A percentile compares a stretch with the other conserved stretches of the same genome.
phyloP scores from a whole-genome alignment of 2,113 vertebrate species.

The Scopus umbretta region DNA sequence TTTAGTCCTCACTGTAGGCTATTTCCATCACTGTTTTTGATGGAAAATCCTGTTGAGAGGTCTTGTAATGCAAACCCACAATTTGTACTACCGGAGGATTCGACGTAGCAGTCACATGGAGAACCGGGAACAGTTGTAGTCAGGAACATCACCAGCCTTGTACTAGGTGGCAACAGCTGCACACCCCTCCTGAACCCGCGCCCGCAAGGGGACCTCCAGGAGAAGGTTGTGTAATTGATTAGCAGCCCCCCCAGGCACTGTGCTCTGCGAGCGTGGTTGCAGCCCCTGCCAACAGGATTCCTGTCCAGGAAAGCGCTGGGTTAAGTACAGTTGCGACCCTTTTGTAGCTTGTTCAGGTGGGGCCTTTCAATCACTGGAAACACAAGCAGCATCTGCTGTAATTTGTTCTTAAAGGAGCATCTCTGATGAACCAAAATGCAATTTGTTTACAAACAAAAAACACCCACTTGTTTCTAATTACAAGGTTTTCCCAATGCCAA shows the following conservation, averaged over 20 bases:
- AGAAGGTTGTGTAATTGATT: neutral
- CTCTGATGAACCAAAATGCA: slow-evolving; percentile 37
- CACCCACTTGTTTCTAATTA: slow-evolving; percentile 29
- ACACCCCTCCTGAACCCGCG: neutral
- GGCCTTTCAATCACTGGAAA: slow-evolving; percentile 17
- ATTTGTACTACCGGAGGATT: neutral
- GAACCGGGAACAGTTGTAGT: neutral
- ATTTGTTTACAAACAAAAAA: slow-evolving; percentile 58
- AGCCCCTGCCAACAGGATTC: neutral
- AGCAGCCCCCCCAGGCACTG: neutral
- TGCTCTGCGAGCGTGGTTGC: neutral
- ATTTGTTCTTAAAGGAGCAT: slow-evolving; percentile 46
- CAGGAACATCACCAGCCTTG: neutral
- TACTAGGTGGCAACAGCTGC: neutral
- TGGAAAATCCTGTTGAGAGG: neutral
- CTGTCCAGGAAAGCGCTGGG: neutral
- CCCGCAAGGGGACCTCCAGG: neutral
- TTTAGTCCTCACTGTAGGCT: neutral
- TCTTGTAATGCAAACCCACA: neutral
- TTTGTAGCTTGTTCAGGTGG: slow-evolving; percentile 40
- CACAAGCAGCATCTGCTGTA: slow-evolving; percentile 27
- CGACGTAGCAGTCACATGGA: neutral
- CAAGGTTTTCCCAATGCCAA: slow-evolving; percentile 16
- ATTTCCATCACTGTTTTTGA: neutral
- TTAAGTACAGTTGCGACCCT: slow-evolving; percentile 15